Base-by-base conservation (phyloP, 2,888 invertebrate genomes). In the Scaptomyza reducta region DNA sequence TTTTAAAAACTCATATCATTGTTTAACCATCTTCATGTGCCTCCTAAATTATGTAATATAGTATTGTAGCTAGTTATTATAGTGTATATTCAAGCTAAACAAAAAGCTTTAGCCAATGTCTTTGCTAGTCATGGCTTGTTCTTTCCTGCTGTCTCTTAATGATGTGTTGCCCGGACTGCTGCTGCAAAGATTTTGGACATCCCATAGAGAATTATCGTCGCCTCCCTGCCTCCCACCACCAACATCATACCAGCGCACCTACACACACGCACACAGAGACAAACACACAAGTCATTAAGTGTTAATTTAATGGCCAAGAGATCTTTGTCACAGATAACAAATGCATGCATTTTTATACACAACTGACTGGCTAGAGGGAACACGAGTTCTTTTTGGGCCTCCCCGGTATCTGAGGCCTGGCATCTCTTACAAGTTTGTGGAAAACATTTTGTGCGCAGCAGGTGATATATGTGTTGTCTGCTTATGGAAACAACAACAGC, bases 221-320 rank as follows among this genome's bases (percentile, higher is more conserved):
- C 73, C 53, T 65, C 55, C 45, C 55, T 51, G 64, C 35, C 31
- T 40, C 40, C 53, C 72, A 69, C 64, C 58, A 57, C 25, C 51
- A 57, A 1, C n/a, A n/a, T n/a, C n/a, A n/a, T 69, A 81, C 73
- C 87, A 80, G 79, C 77, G 67, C 79, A 61, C 49, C 49, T 35
- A 46, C 31, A 50, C 29, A 56, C 22, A 27, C 22, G 27, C 31
- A 18, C 38, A 58, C 42, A 50, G 14, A 59, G 38, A 82, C 74
- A 72, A 63, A 77, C 78, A 80, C 82, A 85, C 82, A 85, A 85
- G 82, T 85, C 84, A 85, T 85, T 85, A 85, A 85, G 87, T 89
- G 87, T 87, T 88, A 89, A 85, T 88, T 89, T 89, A 88, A 87
- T 88, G 88, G 78, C 82, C 87, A 80, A 78, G 75, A 87, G 89